Base-by-base conservation (phyloP, 2,113 vertebrate species). In the Scartelaos histophorus region DNA sequence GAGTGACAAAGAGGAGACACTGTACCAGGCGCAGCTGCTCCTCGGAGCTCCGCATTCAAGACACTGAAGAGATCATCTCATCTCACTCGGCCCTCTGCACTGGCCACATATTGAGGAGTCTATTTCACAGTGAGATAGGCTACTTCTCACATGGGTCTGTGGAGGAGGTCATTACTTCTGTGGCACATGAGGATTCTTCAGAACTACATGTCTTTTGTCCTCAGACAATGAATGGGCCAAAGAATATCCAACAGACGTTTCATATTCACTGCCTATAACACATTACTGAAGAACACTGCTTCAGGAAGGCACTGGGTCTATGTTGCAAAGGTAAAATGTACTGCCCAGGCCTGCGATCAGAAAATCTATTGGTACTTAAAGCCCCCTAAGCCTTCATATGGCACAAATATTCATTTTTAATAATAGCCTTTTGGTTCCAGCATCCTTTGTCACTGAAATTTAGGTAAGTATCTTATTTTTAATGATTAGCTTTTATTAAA, bases 1-100 rank as follows among this genome's bases (percentile, higher is more conserved):
- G 83, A 25, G 46, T 81, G 88, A 91, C 88, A 89, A 89, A 86
- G 87, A 85, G 70, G 68, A 47, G 73, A 83, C 85, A 81, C 82
- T 81, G 83, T 5, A 73, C 60, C 79, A 72, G 77, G 82, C 71
- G 78, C 85, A 91, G 87, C 84, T 88, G 88, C 81, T 86, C 79
- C 69, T 53, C 38, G 15, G 82, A 71, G 85, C 80, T 83, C 69
- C 74, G 67, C 74, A 66, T 77, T 58, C 70, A 82, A 73, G 82
- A 81, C 74, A 81, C 70, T 85, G 78, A 88, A 87, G 83, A 88
- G 85, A 78, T 87, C 81, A 81, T 85, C 79, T 87, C 80, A 70
- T 82, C 83, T 75, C 66, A 19, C 66, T 56, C 62, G 60, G 78
- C 60, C n/a, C 79, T 81, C 80, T 75, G 69, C 60, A 72, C 82